Evolutionary conservation across 2,797 vertebrate species (phyloP).

Genomic region (Urocyon cinereoargenteus): DNA sequence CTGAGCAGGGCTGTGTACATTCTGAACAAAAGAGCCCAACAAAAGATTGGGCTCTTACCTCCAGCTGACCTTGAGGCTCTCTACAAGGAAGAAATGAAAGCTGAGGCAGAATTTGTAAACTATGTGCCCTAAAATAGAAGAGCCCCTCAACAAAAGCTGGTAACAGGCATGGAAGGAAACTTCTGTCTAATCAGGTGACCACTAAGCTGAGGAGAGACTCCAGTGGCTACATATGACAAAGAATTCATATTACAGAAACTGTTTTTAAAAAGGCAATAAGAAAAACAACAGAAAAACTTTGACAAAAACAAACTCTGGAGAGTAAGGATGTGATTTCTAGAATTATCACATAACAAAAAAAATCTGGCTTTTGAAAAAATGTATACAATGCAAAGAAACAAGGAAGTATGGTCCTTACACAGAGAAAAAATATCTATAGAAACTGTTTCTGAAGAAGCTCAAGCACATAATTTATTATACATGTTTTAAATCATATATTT

Average conservation of each 20-base stretch:
- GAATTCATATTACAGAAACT: neutral
- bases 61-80: neutral
- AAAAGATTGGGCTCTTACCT: neutral
- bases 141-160: neutral
- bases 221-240: neutral
- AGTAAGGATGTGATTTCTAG: neutral
- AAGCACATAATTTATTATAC: neutral
- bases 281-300: neutral
- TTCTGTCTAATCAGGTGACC: neutral
- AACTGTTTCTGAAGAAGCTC: neutral
- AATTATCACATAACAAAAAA: neutral
- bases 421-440: neutral
- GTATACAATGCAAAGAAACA: neutral
- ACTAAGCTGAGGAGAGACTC: neutral
- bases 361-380: neutral
- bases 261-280: neutral
- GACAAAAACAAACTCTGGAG: neutral
- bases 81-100: neutral
- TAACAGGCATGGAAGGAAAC: neutral
- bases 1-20: no score
- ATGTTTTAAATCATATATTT: neutral
- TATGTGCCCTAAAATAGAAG: neutral
- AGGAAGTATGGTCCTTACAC: neutral
- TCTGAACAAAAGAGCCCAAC: neutral
- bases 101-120: neutral